Conservation (phyloP, 2,113 vertebrate genomes). For the Litocranius walleri region DNA sequence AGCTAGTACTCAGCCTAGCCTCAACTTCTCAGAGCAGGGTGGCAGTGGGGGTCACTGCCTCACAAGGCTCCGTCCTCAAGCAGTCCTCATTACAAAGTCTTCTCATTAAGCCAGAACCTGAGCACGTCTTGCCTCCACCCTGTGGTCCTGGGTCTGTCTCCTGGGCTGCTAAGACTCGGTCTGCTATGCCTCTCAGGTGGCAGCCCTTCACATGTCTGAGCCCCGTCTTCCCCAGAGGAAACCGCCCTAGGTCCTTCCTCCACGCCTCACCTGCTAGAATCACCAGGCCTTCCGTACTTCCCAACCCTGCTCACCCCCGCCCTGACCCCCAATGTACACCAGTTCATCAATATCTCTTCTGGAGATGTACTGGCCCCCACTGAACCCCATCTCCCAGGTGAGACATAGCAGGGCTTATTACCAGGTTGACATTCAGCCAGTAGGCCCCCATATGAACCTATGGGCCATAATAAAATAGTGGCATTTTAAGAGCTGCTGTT, state of each 20-base stretch:
- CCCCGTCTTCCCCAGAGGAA: background rate
- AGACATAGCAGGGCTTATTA: rapidly evolving
- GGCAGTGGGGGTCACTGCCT: background rate
- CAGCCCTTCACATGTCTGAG: background rate
- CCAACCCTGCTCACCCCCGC: background rate
- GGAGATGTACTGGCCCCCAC: background rate
- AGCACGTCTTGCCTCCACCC: background rate
- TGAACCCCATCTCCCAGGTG: background rate
- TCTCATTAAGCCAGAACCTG: background rate
- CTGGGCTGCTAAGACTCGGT: rapidly evolving
- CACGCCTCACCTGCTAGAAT: too few relatives aligned
- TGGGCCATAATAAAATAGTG: background rate
- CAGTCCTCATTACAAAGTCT: background rate
- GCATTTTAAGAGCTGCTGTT: background rate
- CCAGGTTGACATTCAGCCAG: background rate
- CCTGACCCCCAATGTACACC: rapidly evolving
- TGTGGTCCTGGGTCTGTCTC: background rate
- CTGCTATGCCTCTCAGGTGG: background rate
- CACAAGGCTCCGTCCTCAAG: background rate
- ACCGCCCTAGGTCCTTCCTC: background rate
- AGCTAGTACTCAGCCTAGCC: background rate
- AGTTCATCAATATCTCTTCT: background rate
- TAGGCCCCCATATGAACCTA: too few relatives aligned
- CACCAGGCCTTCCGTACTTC: background rate
- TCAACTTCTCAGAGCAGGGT: background rate